Percentiles rank a stretch among this genome's conserved stretches.
phyloP scores from a whole-genome alignment of 2,113 vertebrate genomes.

The Hippocampus comes region DNA sequence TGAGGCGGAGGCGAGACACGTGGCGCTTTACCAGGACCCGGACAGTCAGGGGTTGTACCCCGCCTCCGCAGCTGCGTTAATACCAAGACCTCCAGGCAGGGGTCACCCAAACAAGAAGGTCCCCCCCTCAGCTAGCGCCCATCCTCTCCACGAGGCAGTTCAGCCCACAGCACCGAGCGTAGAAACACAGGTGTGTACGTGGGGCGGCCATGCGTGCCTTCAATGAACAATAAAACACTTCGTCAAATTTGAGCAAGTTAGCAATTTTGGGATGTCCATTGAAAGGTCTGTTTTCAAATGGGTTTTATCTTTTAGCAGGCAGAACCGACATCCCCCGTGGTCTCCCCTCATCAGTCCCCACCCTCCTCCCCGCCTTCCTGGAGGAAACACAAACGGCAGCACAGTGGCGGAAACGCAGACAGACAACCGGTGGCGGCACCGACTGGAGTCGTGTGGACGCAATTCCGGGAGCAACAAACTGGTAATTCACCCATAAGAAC shows the following conservation, averaged over 20 bases:
- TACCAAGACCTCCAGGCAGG: conserved; percentile 89
- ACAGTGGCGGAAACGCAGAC: conserved; percentile 87
- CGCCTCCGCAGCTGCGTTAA: conserved; percentile 82
- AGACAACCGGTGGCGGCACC: conserved; percentile 75
- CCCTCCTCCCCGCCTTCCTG: conserved; percentile 88
- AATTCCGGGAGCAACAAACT: conserved; percentile 88
- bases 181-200: conserved; percentile 82
- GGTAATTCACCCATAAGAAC: conserved; percentile 64
- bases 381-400: conserved; percentile 94
- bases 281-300: neutral
- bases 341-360: conserved; percentile 94
- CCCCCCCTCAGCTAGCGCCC: conserved; percentile 55
- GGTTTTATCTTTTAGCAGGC: conserved; percentile 62
- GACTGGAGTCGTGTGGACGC: conserved; percentile 83
- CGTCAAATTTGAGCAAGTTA: neutral
- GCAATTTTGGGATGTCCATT: neutral
- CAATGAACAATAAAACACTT: neutral
- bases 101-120: conserved; percentile 86
- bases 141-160: conserved; percentile 85
- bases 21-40: conserved; percentile 84
- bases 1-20: conserved; percentile 85
- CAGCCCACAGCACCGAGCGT: conserved; percentile 77
- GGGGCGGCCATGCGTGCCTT: neutral
- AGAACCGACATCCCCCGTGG: conserved; percentile 90
- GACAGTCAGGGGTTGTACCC: conserved; percentile 89